Conservation (phyloP, 2,797 vertebrate species). For the Calcarius lapponicus region DNA sequence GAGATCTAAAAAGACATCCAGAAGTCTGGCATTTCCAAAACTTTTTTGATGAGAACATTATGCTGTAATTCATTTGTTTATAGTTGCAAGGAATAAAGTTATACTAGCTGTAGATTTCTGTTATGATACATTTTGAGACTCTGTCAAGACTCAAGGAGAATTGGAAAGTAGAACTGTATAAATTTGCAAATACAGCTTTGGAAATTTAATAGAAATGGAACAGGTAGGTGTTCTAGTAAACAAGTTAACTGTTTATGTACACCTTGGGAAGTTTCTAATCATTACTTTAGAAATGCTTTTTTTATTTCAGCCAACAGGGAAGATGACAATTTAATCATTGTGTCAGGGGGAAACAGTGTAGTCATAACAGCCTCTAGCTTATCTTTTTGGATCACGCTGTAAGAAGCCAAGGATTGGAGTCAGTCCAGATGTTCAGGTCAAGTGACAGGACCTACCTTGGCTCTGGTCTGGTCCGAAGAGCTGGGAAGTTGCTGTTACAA, state of each 20-base stretch:
- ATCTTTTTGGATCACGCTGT: not conserved
- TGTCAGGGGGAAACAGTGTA: not conserved
- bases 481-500: not conserved
- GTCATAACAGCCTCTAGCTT: not conserved
- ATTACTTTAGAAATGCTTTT: not conserved
- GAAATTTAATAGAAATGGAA: not conserved
- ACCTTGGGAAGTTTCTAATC: not conserved
- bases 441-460: not conserved
- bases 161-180: not conserved
- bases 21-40: conserved; percentile 38
- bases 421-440: not conserved
- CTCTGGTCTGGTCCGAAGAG: not conserved
- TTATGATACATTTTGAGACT: not conserved
- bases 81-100: conserved; percentile 13
- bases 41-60: conserved; percentile 45
- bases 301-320: not conserved
- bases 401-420: not conserved
- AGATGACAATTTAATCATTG: not conserved
- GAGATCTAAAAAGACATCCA: conserved; percentile 55
- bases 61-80: conserved; percentile 37
- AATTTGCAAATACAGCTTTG: not conserved
- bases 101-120: not conserved
- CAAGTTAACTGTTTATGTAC: not conserved
- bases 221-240: not conserved
- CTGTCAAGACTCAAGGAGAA: not conserved